phyloP scores from a whole-genome alignment of 2,113 vertebrate genomes.

The Tragelaphus strepsiceros region DNA sequence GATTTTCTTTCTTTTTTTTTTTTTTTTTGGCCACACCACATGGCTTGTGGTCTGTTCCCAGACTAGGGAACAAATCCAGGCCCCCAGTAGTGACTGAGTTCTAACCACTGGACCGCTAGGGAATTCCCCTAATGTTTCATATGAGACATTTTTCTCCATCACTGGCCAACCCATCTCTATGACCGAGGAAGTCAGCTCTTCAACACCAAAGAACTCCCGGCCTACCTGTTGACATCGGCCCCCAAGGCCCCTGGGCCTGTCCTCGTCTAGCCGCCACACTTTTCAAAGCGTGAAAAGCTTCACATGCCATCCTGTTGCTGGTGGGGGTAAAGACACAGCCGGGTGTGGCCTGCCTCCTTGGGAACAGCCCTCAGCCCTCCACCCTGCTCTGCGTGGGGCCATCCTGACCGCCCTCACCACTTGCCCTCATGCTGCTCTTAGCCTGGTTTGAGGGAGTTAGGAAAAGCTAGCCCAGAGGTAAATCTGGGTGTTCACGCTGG shows the following conservation, averaged over 20 bases:
- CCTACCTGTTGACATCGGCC: neutral
- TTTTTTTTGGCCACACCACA: neutral
- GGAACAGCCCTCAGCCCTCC: neutral
- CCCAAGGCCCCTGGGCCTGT: neutral
- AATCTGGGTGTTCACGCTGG: neutral
- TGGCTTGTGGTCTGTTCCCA: neutral
- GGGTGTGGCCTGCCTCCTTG: neutral
- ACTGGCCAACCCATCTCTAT: neutral
- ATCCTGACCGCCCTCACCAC: neutral
- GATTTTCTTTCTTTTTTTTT: neutral
- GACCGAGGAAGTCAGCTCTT: rapidly evolving
- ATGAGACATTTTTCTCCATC: neutral
- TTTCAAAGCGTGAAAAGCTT: neutral
- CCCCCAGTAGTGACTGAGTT: neutral
- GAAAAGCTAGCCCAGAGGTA: neutral
- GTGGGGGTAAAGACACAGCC: neutral
- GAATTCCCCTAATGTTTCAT: neutral
- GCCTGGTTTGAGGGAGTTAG: neutral
- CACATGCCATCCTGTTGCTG: neutral
- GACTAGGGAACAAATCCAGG: neutral
- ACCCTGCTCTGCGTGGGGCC: neutral
- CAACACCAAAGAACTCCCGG: too few relatives aligned
- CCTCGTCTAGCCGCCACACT: rapidly evolving
- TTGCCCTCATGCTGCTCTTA: neutral
- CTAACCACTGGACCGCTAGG: neutral